Evolutionary conservation across 2,888 invertebrate genomes (phyloP), one percentile per base, ranked within the genome.

Genomic region (Hermaeophaga mercurialis): DNA sequence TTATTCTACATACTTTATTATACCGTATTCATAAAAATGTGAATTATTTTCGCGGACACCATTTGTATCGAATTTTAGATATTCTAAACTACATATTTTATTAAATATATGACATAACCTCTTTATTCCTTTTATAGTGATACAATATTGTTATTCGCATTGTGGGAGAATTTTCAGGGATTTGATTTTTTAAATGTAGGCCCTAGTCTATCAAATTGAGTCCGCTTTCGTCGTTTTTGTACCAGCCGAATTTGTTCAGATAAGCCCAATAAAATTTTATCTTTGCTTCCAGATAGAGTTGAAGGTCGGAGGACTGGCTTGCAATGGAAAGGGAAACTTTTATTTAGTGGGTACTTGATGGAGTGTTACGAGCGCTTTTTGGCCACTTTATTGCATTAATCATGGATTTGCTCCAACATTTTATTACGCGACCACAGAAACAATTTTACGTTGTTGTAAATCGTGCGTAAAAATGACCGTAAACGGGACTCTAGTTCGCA

Each of bases 251-350:
- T 48, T 47, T 43, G 47, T 34, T 34, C 17, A 34, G 55, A 55
- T 56, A 55, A 55, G 55, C 55, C 43, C 26, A 55, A 55, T 55
- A 56, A 56, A 56, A 56, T 49, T 56, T 56, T 56, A 56, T 56
- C 55, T 44, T 43, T 44, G 48, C 9, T 49, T 18, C 49, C 44
- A 49, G 49, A 49, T 50, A 50, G 41, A 50, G 43, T 17, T 11
- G 14, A 47, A 47, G 22, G 47, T 47, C 46, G 34, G 22, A 43
- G 9, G 36, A 8, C 36, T 17, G 14, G 2, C 15, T 14, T 4
- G 24, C 24, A 24, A 43, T 43, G 44, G 12, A 44, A 49, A 45
- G 38, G 28, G 44, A 31, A 38, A 36, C 19, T 44, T 48, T 55
- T 56, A 49, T 56, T 48, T 56, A 49, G 44, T 56, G 38, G 12